These are phyloP conservation scores for Atopsyche davidsoni DNA, from an alignment of 1,140 invertebrate genomes.

Conservation along the genomic window DNA sequence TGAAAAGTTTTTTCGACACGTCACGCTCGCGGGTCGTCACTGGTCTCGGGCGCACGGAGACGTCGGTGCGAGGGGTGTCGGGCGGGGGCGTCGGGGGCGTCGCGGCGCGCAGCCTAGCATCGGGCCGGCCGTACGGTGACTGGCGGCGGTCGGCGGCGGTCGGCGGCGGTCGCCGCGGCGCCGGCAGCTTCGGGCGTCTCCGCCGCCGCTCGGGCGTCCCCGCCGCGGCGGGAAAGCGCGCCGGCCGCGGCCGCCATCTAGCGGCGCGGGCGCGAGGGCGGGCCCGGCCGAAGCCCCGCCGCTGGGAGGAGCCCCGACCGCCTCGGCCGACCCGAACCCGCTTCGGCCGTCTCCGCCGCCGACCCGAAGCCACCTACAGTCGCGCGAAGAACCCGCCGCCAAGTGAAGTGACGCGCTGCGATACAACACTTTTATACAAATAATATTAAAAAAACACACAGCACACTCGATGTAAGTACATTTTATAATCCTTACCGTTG, in stretches of 20 bases:
- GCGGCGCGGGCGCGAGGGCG: slow-evolving; percentile 10
- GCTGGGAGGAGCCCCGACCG: slow-evolving; percentile 17
- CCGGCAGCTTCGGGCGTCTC: slow-evolving; percentile 18
- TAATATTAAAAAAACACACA: not conserved
- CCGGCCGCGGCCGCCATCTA: slow-evolving; percentile 12
- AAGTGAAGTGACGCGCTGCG: slow-evolving; percentile 13
- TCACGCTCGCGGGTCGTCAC: not conserved
- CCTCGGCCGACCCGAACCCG: too few species aligned
- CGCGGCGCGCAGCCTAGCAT: slow-evolving; percentile 17
- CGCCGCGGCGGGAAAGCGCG: slow-evolving; percentile 22
- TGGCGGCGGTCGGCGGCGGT: slow-evolving; percentile 14
- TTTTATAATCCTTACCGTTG: not conserved
- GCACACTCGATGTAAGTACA: slow-evolving; percentile 11
- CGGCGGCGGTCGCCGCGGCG: slow-evolving; percentile 22
- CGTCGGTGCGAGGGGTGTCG: not conserved
- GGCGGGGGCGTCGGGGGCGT: slow-evolving; percentile 13
- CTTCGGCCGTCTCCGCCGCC: slow-evolving; percentile 5
- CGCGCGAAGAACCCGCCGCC: slow-evolving; percentile 1
- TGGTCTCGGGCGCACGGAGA: not conserved
- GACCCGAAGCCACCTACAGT: slow-evolving; percentile 8
- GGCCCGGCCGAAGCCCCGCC: slow-evolving; percentile 12
- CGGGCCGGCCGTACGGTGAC: slow-evolving; percentile 24
- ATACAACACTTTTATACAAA: not conserved
- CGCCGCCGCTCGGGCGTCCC: slow-evolving; percentile 13
- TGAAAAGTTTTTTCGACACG: too few species aligned